Conservation (phyloP, 2,888 invertebrate species). For the Drosophila infuscata region DNA sequence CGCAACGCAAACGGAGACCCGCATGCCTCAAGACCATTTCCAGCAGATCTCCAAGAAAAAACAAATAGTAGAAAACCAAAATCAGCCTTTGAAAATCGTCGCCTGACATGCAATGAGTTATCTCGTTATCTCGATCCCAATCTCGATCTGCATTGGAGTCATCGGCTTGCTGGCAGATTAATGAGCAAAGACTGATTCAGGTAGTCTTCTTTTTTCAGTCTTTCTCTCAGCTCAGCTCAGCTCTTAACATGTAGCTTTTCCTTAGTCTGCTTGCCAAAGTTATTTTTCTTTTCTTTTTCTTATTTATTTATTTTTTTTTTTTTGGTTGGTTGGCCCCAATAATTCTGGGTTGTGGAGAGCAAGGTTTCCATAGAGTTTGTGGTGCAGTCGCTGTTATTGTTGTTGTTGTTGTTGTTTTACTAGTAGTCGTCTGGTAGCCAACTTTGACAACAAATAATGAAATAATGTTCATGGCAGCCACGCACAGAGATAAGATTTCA, state of each 20-base stretch:
- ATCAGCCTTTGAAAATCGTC: constrained; percentile 47
- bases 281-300: background rate
- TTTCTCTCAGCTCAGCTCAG: background rate
- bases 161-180: constrained; percentile 59
- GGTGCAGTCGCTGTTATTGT: background rate
- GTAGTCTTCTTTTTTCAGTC: constrained; percentile 20
- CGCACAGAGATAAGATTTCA: constrained; percentile 71
- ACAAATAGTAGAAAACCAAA: background rate
- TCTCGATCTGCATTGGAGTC: constrained; percentile 36
- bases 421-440: constrained; percentile 63
- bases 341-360: background rate
- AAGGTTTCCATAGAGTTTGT: background rate
- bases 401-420: constrained; percentile 3
- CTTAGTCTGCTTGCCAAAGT: constrained; percentile 23
- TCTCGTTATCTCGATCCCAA: constrained; percentile 34
- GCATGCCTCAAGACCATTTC: constrained; percentile 10
- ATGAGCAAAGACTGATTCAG: constrained; percentile 37
- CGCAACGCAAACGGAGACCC: constrained; percentile 36
- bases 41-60: constrained; percentile 16
- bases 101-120: constrained; percentile 61
- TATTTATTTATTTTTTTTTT: background rate
- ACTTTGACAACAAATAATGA: constrained; percentile 79
- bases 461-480: constrained; percentile 73
- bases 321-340: constrained; percentile 37
- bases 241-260: constrained; percentile 34